A percentile compares a stretch with the other conserved stretches of the same genome.
Conservation (phyloP, 2,888 invertebrate genomes). For the Troilus luridus region DNA sequence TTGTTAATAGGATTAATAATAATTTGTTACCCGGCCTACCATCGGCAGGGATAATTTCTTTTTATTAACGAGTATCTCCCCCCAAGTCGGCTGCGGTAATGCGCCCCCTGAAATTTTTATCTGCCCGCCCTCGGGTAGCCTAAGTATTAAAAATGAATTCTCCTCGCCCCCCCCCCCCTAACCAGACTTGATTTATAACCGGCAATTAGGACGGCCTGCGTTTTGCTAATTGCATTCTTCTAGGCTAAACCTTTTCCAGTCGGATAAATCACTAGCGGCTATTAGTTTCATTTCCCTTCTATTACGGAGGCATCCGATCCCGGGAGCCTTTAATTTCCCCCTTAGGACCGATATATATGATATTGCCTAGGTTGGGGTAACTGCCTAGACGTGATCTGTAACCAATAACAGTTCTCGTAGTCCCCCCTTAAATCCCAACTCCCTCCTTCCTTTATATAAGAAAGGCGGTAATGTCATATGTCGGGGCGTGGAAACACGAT, state of each 20-base stretch:
- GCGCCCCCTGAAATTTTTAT: constrained; percentile 45
- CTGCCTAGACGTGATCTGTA: constrained; percentile 32
- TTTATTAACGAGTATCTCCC: constrained; percentile 28
- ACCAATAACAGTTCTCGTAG: neutral
- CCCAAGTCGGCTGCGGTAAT: constrained; percentile 26
- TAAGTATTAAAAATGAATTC: constrained; percentile 49
- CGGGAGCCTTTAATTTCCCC: constrained; percentile 28
- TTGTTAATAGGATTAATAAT: constrained; percentile 46
- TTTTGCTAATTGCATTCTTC: constrained; percentile 49
- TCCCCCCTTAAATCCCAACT: neutral
- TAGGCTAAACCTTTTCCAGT: constrained; percentile 35
- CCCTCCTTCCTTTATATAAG: neutral
- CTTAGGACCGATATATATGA: constrained; percentile 16
- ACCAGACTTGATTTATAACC: constrained; percentile 16
- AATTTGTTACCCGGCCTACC: constrained; percentile 29
- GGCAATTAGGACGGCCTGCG: constrained; percentile 43
- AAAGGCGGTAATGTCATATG: neutral
- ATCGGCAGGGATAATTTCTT: constrained; percentile 38
- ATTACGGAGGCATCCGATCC: constrained; percentile 30
- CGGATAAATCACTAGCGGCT: constrained; percentile 38
- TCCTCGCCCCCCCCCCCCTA: neutral
- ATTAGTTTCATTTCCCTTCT: constrained; percentile 48
- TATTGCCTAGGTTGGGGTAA: neutral
- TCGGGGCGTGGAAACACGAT: neutral
- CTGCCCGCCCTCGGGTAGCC: constrained; percentile 5